Conservation (phyloP, 2,113 vertebrate species). For the Fukomys damarensis region DNA sequence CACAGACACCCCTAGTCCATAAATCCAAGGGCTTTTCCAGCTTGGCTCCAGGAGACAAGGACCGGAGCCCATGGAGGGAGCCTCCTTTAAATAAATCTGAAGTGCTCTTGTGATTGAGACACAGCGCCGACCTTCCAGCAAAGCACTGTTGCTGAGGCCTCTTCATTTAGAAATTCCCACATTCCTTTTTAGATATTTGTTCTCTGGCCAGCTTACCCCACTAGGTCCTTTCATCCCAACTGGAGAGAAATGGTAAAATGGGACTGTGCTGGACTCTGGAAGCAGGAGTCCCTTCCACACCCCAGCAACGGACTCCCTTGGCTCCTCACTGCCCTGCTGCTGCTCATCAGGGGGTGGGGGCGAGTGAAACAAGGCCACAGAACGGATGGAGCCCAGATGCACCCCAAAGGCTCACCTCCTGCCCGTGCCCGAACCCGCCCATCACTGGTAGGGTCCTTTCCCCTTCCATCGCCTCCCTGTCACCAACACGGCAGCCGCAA, state of each 20-base stretch:
- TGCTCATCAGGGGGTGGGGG: neutral
- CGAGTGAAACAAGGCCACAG: neutral
- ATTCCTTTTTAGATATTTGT: neutral
- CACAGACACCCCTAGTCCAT: neutral
- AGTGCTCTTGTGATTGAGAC: neutral
- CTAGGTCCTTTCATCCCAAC: neutral
- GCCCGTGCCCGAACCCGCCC: neutral
- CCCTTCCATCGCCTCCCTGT: neutral
- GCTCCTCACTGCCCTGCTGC: neutral
- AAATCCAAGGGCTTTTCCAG: neutral
- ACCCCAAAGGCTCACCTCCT: neutral
- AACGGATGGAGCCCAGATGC: neutral
- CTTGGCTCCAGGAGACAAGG: neutral
- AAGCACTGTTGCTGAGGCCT: slow-evolving; percentile 1
- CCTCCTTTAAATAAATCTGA: slow-evolving; percentile 17
- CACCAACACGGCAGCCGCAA: neutral
- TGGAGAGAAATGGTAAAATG: neutral
- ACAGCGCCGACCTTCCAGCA: slow-evolving; percentile 25
- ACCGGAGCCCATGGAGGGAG: neutral
- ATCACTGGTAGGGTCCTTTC: neutral
- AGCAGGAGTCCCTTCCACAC: neutral
- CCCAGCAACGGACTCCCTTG: neutral
- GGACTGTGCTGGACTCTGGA: neutral
- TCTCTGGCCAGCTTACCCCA: neutral
- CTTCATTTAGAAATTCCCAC: neutral